Conservation (phyloP, 2,797 vertebrate species). For the Lophura swinhoii region DNA sequence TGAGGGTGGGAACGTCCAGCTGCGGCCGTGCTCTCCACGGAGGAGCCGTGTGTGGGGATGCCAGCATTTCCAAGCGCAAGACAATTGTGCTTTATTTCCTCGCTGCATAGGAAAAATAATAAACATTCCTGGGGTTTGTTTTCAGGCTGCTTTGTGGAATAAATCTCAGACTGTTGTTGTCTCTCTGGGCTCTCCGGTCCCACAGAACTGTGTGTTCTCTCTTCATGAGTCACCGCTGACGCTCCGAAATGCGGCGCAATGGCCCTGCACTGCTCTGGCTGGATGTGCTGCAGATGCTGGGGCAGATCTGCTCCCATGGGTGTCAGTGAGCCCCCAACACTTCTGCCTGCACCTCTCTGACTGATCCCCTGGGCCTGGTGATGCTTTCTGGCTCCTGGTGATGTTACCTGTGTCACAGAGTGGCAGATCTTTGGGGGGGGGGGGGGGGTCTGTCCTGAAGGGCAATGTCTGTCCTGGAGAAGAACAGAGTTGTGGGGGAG, state of each 20-base stretch:
- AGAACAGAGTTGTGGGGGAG: background rate
- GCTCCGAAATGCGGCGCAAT: accelerated
- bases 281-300: accelerated
- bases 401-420: background rate
- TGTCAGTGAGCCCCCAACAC: accelerated
- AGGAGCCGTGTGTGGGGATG: conserved; percentile 28
- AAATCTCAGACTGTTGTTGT: conserved; percentile 67
- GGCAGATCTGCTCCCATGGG: background rate
- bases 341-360: background rate
- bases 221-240: conserved; percentile 42
- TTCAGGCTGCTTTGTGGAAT: conserved; percentile 64
- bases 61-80: conserved; percentile 60
- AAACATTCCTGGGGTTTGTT: conserved; percentile 65
- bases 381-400: background rate
- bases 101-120: conserved; percentile 59
- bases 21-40: background rate
- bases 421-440: too few species aligned
- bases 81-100: conserved; percentile 69
- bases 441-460: background rate
- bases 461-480: background rate
- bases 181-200: background rate
- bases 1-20: conserved; percentile 39
- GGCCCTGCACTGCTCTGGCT: background rate
- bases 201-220: conserved; percentile 51
- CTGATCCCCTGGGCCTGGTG: background rate